These are phyloP conservation scores for Clarias magur DNA, from an alignment of 2,113 vertebrate genomes.

Conservation along the genomic window DNA sequence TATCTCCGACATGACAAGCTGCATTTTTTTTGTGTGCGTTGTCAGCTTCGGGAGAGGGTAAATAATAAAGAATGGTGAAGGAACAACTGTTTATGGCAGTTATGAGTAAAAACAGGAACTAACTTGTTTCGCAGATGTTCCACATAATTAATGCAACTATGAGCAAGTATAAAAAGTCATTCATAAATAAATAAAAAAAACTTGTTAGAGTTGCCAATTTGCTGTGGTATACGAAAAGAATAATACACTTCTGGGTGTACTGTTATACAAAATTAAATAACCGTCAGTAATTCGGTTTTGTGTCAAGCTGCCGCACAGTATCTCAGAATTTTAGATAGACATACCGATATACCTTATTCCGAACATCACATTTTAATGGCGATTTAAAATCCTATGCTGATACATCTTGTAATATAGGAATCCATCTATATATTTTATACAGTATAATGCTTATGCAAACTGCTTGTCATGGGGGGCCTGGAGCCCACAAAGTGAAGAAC, in stretches of 20 bases:
- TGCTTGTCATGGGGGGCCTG: too few relatives aligned
- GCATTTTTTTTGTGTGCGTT: not conserved
- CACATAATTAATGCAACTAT: not conserved
- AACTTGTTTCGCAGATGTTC: not conserved
- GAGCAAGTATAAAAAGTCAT: not conserved
- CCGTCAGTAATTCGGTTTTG: not conserved
- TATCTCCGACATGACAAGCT: not conserved
- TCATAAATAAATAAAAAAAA: not conserved
- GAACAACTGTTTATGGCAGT: not conserved
- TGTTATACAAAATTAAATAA: not conserved
- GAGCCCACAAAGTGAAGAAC: too few relatives aligned
- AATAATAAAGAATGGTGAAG: not conserved
- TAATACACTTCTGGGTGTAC: not conserved
- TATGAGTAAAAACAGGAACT: slow-evolving; percentile 2
- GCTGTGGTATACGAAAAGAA: not conserved
- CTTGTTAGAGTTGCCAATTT: not conserved
- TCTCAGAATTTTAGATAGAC: not conserved
- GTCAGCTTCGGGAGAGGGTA: not conserved
- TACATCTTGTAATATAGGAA: not conserved
- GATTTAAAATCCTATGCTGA: not conserved
- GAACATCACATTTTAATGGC: not conserved
- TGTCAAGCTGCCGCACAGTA: not conserved
- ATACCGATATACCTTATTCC: not conserved
- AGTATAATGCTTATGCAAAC: too few relatives aligned
- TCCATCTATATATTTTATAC: too few relatives aligned